A percentile compares a stretch with the other conserved stretches of the same genome.
Evolutionary conservation across 2,888 invertebrate genomes (phyloP).

Genomic region (Lasioglossum figueresi): DNA sequence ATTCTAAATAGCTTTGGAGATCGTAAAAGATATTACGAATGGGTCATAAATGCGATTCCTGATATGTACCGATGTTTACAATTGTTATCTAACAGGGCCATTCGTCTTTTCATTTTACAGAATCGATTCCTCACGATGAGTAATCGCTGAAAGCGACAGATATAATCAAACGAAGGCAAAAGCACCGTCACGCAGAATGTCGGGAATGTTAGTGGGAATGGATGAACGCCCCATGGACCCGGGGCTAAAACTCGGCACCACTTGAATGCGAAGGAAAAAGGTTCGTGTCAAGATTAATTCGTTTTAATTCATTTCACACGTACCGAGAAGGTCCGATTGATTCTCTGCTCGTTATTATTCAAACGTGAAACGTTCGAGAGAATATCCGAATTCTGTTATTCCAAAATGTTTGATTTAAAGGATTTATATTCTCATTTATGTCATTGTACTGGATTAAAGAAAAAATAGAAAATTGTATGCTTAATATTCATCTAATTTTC

Average conservation of each 20-base stretch:
- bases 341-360: background rate
- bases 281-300: slow-evolving; percentile 44
- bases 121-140: slow-evolving; percentile 32
- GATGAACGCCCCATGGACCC: slow-evolving; percentile 64
- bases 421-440: background rate
- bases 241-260: slow-evolving; percentile 67
- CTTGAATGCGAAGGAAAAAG: slow-evolving; percentile 72
- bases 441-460: too few relatives aligned
- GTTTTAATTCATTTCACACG: background rate
- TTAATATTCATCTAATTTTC: background rate
- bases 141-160: slow-evolving; percentile 32
- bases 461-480: too few relatives aligned
- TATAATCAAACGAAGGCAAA: slow-evolving; percentile 23
- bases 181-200: slow-evolving; percentile 57
- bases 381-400: background rate
- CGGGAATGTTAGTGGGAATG: slow-evolving; percentile 60
- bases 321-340: background rate
- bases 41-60: background rate
- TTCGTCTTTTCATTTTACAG: slow-evolving; percentile 46
- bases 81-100: background rate
- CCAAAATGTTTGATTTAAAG: background rate
- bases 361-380: background rate
- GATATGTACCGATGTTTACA: background rate
- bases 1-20: background rate
- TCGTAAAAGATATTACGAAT: background rate